A percentile compares a stretch with the other conserved stretches of the same genome.
Conservation (phyloP, 2,797 vertebrate species). For the Myotis myotis region DNA sequence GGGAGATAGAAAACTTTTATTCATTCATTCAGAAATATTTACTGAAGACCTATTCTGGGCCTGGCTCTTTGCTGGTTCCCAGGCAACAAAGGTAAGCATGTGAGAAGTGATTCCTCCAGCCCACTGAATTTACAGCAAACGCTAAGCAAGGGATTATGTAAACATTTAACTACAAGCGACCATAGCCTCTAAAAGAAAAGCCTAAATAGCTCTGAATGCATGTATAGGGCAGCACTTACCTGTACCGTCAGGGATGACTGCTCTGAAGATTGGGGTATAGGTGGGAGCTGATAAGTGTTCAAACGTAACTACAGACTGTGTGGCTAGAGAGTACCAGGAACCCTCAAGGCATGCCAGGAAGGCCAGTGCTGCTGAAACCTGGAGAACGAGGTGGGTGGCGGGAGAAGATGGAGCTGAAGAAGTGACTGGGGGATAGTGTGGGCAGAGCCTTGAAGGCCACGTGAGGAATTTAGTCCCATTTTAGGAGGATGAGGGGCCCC, state of each 20-base stretch:
- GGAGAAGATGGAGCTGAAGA: not conserved
- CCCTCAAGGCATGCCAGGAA: not conserved
- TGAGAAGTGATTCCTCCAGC: not conserved
- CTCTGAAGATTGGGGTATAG: not conserved
- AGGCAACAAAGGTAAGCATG: not conserved
- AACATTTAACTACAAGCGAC: not conserved
- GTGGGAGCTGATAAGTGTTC: not conserved
- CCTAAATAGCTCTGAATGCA: not conserved
- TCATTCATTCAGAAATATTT: not conserved
- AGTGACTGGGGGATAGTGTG: not conserved
- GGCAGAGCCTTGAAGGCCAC: not conserved
- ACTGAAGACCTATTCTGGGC: not conserved
- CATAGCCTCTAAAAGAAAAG: not conserved
- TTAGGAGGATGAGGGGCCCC: not conserved
- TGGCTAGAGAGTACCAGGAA: not conserved
- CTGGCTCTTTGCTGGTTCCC: not conserved
- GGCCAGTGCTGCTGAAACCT: not conserved
- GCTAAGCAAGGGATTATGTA: not conserved
- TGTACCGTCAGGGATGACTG: no score
- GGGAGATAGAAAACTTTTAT: not conserved
- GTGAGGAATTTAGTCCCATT: not conserved
- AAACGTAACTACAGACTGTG: not conserved
- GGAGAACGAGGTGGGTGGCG: fast-evolving
- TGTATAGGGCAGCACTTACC: not conserved
- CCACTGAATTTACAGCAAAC: not conserved